A percentile compares a stretch with the other conserved stretches of the same genome.
Conservation (phyloP, 1,140 invertebrate genomes). For the silkworm (Bombyx mori) region ASM3026992v2 NC_085134.1:10404501-10405000, state of each 20-base stretch:
- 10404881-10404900: constrained; percentile 91
- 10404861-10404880: constrained; percentile 92
- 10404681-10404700: constrained; percentile 90
- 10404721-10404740: constrained; percentile 96
- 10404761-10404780: constrained; percentile 87
- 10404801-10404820: constrained; percentile 37
- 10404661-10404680: constrained; percentile 74
- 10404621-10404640: constrained; percentile 88
- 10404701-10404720: constrained; percentile 99
- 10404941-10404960: constrained; percentile 97
- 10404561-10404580: constrained; percentile 48
- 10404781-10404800: constrained; percentile 63
- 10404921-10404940: constrained; percentile 95
- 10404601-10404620: constrained; percentile 84
- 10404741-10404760: constrained; percentile 97
- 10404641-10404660: constrained; percentile 57
- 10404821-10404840: constrained; percentile 65
- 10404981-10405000: constrained; percentile 92
- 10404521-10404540: constrained; percentile 71
- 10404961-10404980: constrained; percentile 95
- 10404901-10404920: constrained; percentile 95
- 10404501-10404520: constrained; percentile 72
- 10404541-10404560: constrained; percentile 66
- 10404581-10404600: constrained; percentile 74
- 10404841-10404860: constrained; percentile 85